Conservation (phyloP, 2,113 vertebrate genomes). For the Etia nguti region DNA sequence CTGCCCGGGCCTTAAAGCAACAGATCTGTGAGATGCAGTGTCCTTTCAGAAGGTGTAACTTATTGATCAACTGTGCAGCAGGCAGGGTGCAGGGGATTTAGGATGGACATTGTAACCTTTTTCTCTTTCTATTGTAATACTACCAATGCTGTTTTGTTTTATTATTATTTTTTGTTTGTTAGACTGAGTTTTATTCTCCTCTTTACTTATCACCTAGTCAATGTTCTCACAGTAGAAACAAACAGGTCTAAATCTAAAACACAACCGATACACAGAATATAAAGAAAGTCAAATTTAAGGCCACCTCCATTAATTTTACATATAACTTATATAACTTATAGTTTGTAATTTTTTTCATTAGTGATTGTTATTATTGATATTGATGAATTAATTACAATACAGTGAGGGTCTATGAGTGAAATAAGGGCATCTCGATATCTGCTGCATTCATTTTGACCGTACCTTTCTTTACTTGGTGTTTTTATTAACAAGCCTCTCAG, state of each 20-base stretch:
- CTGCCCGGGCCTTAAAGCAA: background rate
- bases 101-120: background rate
- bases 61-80: background rate
- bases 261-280: background rate
- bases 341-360: background rate
- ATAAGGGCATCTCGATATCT: background rate
- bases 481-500: background rate
- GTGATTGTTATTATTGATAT: background rate
- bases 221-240: background rate
- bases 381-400: fast-evolving
- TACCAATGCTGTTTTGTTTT: background rate
- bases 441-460: background rate
- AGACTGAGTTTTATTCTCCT: background rate
- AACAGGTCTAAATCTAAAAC: background rate
- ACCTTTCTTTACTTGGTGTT: background rate
- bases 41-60: background rate
- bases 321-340: background rate
- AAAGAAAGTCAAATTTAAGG: background rate
- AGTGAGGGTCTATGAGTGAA: background rate
- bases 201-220: background rate
- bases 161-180: background rate
- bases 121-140: background rate
- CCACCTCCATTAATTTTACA: background rate
- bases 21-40: background rate
- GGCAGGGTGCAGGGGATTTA: background rate